Base-by-base conservation (phyloP, 2,888 invertebrate genomes). In the Oxyscelio sp. region DNA sequence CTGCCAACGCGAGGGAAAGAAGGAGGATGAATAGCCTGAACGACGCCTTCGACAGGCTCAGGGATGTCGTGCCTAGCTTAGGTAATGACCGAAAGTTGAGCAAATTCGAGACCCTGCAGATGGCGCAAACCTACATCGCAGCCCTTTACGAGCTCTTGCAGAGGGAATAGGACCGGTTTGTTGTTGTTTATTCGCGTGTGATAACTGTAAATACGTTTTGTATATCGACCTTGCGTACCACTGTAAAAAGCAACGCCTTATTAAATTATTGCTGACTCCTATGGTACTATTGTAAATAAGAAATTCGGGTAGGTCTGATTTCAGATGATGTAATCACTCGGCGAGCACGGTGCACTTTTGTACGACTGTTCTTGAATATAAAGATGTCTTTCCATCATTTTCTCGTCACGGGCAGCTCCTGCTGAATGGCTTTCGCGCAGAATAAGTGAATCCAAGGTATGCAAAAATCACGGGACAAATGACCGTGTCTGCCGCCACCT, bases 51-150 rank as follows among this genome's bases (percentile, higher is more conserved):
- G 97, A 97, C 94, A 95, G 96, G 68, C 94, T 97, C 5, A 94
- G 97, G 21, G 96, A 96, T 89, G 97, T 97, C 15, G 96, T 97
- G 21, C 97, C 97, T 0, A 96, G 96, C 2, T 94, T 97, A 65
- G 96, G 96, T n/a, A n/a, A n/a, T n/a, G n/a, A n/a, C n/a, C n/a
- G n/a, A n/a, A n/a, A n/a, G n/a, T n/a, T 97, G 38, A 97, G 97
- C 87, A 97, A 97, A 93, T 97, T 96, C 91, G 97, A 97, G 92
- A 97, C 97, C 0, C 94, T 97, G 34, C 97, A 97, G 94, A 97
- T 97, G 97, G 97, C 97, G 0, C 97, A 97, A 90, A 96, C 96
- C 5, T 97, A 97, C 90, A 97, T 97, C 73, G 94, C 95, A 4
- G 96, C 97, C 0, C 93, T 97, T 11, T 95, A 96, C 91, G 97